Base-by-base conservation (phyloP, 2,888 invertebrate species). In the Lasioglossum villosulum region DNA sequence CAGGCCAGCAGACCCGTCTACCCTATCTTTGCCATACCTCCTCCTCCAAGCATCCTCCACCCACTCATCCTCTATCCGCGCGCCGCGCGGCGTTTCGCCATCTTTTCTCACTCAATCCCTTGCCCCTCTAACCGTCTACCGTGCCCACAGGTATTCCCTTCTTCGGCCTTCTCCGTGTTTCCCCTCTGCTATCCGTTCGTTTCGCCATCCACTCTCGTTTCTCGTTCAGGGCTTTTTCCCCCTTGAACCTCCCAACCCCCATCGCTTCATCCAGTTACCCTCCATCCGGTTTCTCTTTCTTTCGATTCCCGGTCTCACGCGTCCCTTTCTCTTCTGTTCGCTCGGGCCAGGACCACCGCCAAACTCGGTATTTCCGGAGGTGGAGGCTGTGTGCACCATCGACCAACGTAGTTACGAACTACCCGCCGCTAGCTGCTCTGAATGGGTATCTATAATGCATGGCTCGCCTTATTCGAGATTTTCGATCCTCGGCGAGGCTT, bases 391-490 rank as follows among this genome's bases (percentile, higher is more conserved):
- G 71, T 74, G 83, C 85, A 89, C 86, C 89, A 76, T 84, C 84
- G 86, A 88, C 84, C 88, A 88, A 88, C 88, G 83, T 89, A 87
- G 91, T 91, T 91, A 89, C 91, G 81, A 88, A 88, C 86, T 84
- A 80, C 79, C 86, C 84, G 85, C 75, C 83, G 84, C 45, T 45
- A 45, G 45, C 80, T 80, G 82, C 88, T 88, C 90, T 88, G 90
- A 92, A 92, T 92, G 91, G 91, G 86, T 92, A 93, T 93, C 93
- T 93, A 93, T 93, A 93, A 93, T 93, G 92, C 93, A 93, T 92
- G 91, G 90, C 88, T 79, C 88, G 87, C 86, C 90, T 92, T 91
- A 92, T 91, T 90, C 92, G 89, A 90, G 92, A 93, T 93, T 93
- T 93, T 91, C 90, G 88, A 93, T 93, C 90, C 89, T 74, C 88